Evolutionary conservation across 1,140 invertebrate species (phyloP).

Genomic region (Drosophila littoralis): DNA sequence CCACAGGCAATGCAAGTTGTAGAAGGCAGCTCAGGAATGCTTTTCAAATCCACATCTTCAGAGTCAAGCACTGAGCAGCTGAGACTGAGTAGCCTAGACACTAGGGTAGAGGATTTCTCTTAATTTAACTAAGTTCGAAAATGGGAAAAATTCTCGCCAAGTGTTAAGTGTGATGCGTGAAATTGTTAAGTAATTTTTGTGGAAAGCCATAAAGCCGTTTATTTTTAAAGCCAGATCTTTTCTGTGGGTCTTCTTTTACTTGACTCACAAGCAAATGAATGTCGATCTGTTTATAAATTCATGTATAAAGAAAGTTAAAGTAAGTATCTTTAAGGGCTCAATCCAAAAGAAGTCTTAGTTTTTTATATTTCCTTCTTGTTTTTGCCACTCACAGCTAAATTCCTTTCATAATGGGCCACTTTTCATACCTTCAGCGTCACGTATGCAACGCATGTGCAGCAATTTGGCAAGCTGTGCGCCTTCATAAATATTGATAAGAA

Average conservation of each 20-base stretch:
- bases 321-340: too few species aligned
- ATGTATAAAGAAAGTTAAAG: too few species aligned
- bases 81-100: slow-evolving; percentile 11
- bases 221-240: not conserved
- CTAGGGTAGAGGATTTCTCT: not conserved
- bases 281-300: too few species aligned
- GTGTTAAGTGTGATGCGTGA: slow-evolving; percentile 12
- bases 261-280: too few species aligned
- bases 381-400: not conserved
- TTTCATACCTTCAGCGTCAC: not conserved
- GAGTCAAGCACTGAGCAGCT: slow-evolving; percentile 8
- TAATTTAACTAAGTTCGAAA: not conserved
- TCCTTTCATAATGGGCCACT: slow-evolving; percentile 10
- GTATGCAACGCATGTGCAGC: slow-evolving; percentile 1
- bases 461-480: not conserved
- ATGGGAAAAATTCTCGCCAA: slow-evolving; percentile 2
- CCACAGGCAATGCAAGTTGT: slow-evolving; percentile 65
- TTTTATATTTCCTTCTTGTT: not conserved
- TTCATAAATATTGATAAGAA: slow-evolving; percentile 5
- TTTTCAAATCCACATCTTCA: slow-evolving; percentile 54
- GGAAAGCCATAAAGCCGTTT: slow-evolving; percentile 2
- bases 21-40: slow-evolving; percentile 56
- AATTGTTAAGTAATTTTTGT: slow-evolving; percentile 13
- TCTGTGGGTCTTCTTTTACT: not conserved
- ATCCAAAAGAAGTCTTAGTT: too few species aligned